These are phyloP conservation scores for Octomys mimax DNA, from an alignment of 2,797 vertebrate genomes.

Conservation along the genomic window DNA sequence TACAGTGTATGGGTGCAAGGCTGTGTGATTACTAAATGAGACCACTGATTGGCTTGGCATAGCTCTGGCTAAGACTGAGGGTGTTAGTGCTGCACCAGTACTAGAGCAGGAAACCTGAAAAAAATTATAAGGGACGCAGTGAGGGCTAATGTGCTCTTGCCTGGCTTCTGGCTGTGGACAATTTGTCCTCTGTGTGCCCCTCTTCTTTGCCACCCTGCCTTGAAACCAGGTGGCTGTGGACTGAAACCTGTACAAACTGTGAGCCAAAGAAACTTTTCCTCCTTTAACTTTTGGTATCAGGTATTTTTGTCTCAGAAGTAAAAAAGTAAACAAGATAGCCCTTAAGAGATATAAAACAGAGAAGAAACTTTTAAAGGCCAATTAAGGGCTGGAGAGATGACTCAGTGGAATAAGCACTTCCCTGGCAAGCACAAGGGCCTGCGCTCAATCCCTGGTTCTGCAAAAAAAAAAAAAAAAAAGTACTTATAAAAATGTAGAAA, in stretches of 20 bases:
- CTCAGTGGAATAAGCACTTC: no score
- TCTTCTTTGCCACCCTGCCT: neutral
- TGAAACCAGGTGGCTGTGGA: neutral
- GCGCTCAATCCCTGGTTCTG: no score
- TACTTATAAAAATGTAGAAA: neutral
- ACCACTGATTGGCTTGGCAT: neutral
- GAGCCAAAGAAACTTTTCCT: neutral
- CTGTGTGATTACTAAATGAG: neutral
- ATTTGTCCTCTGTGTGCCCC: neutral
- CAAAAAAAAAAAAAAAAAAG: no score
- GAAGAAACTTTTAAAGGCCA: neutral
- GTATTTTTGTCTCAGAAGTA: neutral
- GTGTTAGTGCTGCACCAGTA: neutral
- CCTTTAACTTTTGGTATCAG: neutral
- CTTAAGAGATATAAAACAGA: neutral
- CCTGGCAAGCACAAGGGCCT: no score
- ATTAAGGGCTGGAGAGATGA: no score
- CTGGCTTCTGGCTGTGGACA: neutral
- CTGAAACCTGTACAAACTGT: neutral
- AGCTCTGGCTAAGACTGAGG: neutral
- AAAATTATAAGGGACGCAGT: neutral
- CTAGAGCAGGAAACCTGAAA: neutral
- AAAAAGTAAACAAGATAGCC: neutral
- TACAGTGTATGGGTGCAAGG: neutral
- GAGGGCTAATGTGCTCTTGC: no score